Evolutionary conservation across 37 sponge, comb jelly and placozoan species (phyloP).

Genomic region (Spongia lamella): DNA sequence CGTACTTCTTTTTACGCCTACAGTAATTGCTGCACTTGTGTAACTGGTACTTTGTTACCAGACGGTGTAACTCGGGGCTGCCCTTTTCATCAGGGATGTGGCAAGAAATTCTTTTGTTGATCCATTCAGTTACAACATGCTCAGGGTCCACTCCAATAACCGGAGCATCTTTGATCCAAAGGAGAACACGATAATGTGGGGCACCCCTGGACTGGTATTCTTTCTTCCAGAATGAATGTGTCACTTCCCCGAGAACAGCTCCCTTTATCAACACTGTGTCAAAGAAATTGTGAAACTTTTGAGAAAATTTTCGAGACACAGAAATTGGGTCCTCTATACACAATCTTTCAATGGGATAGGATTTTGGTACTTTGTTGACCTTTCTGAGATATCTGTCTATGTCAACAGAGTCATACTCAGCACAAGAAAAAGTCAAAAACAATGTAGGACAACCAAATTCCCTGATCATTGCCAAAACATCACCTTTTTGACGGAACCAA

Average conservation of each 20-base stretch:
- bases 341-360: slow-evolving; percentile 36
- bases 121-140: slow-evolving; percentile 7
- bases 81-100: slow-evolving; percentile 41
- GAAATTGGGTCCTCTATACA: slow-evolving; percentile 61
- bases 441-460: slow-evolving; percentile 41
- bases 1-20: slow-evolving; percentile 17
- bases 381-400: slow-evolving; percentile 25
- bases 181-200: slow-evolving; percentile 27
- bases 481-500: slow-evolving; percentile 29
- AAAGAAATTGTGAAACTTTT: slow-evolving; percentile 34
- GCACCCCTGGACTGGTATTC: slow-evolving; percentile 31
- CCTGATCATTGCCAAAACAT: slow-evolving; percentile 48
- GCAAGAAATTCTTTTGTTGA: slow-evolving; percentile 35
- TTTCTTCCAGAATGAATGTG: slow-evolving; percentile 31
- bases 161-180: slow-evolving; percentile 44
- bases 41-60: slow-evolving; percentile 50
- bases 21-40: slow-evolving; percentile 34
- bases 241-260: slow-evolving; percentile 29
- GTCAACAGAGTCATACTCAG: slow-evolving; percentile 38
- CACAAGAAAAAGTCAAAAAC: slow-evolving; percentile 41
- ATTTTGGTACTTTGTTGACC: slow-evolving; percentile 41
- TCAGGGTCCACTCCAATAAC: slow-evolving; percentile 17
- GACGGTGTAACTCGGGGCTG: slow-evolving; percentile 49
- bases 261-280: slow-evolving; percentile 12
- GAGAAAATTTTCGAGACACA: slow-evolving; percentile 40